phyloP scores from a whole-genome alignment of 2,888 invertebrate species.

The Stomorhina lunata region DNA sequence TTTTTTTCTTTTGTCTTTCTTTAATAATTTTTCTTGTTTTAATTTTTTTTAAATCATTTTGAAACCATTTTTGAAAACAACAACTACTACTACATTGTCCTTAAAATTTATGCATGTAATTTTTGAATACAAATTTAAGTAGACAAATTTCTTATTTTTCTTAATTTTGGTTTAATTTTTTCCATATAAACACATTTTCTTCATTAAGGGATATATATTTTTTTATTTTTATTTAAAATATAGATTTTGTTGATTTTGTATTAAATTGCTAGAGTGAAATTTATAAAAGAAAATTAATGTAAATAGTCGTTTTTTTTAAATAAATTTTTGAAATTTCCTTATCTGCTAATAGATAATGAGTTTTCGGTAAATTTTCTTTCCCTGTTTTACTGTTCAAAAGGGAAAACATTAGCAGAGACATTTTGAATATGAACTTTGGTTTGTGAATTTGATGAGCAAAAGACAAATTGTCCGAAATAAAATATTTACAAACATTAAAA shows the following conservation, averaged over 20 bases:
- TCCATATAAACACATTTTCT: slow-evolving; percentile 36
- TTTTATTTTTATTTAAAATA: slow-evolving; percentile 14
- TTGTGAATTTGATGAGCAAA: no score
- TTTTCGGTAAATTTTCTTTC: no score
- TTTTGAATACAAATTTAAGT: slow-evolving; percentile 39
- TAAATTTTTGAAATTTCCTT: no score
- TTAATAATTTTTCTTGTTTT: slow-evolving; percentile 4
- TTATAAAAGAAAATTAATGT: neutral
- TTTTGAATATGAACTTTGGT: no score
- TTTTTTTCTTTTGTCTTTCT: slow-evolving; percentile 8
- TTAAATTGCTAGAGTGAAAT: neutral
- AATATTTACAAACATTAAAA: no score
- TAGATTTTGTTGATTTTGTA: slow-evolving; percentile 50
- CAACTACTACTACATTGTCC: slow-evolving; percentile 19
- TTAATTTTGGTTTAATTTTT: slow-evolving; percentile 23
- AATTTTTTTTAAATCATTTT: neutral
- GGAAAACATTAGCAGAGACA: no score
- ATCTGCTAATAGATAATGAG: no score
- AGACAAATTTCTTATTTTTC: slow-evolving; percentile 8
- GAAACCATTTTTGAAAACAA: slow-evolving; percentile 3
- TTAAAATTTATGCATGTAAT: slow-evolving; percentile 44
- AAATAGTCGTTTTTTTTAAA: neutral
- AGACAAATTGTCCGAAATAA: no score
- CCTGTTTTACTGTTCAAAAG: no score
- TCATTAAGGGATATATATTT: slow-evolving; percentile 7